Percentiles rank a stretch among this genome's conserved stretches.
Evolutionary conservation across 2,888 invertebrate species (phyloP).

Genomic region (Drosophila robusta): DNA sequence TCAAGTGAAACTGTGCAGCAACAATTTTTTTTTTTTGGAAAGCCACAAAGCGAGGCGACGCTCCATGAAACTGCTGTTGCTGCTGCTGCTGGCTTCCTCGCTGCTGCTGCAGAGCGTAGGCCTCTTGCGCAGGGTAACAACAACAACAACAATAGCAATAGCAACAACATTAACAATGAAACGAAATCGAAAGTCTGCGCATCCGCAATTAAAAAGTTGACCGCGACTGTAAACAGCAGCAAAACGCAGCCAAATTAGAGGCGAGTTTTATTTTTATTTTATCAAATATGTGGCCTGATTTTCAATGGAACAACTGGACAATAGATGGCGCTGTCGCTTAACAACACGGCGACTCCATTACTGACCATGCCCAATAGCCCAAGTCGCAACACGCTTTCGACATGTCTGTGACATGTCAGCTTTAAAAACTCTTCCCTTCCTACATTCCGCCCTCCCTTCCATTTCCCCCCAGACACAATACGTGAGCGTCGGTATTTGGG

Average conservation of each 20-base stretch:
- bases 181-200: conserved; percentile 79
- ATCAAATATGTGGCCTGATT: conserved; percentile 43
- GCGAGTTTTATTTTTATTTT: conserved; percentile 21
- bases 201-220: conserved; percentile 74
- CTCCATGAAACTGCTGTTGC: conserved; percentile 40
- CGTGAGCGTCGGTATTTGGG: conserved; percentile 56
- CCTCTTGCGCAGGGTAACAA: conserved; percentile 28
- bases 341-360: conserved; percentile 11
- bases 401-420: neutral
- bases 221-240: conserved; percentile 56
- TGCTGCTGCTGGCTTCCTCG: conserved; percentile 32
- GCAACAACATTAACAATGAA: conserved; percentile 34
- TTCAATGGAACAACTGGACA: conserved; percentile 18
- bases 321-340: conserved; percentile 19
- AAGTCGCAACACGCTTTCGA: neutral
- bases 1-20: conserved; percentile 77
- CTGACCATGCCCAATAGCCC: conserved; percentile 49
- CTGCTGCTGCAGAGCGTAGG: conserved; percentile 32
- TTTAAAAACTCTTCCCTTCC: conserved; percentile 16
- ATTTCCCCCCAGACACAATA: conserved; percentile 1
- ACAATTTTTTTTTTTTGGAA: conserved; percentile 58
- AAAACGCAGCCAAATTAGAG: conserved; percentile 58
- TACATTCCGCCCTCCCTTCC: conserved; percentile 6
- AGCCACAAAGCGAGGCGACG: conserved; percentile 59
- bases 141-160: conserved; percentile 10